Base-by-base conservation (phyloP, 2,113 vertebrate genomes). In the Oryzias celebensis region DNA sequence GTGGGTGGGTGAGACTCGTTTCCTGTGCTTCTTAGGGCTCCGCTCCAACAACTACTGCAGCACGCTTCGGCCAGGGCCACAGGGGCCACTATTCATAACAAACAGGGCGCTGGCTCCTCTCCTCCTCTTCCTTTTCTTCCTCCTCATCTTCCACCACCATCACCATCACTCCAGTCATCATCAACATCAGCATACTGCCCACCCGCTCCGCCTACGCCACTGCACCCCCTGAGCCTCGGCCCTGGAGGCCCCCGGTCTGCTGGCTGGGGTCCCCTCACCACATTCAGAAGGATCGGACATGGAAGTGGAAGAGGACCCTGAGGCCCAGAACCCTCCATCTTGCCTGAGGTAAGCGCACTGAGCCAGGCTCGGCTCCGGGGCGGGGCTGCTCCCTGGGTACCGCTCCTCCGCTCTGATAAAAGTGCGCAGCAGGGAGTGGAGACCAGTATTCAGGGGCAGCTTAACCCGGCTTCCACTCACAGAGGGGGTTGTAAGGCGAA, bases 1-100 rank as follows among this genome's bases (percentile, higher is more conserved):
- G 90, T 94, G 89, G 86, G 85, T 90, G 92, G 93, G 92, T 94
- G 94, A 95, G 94, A 95, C 87, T 93, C 87, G 82, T 95, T 93
- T 96, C 94, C 94, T 95, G 92, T 95, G 92, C 93, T 94, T 93
- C 93, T 93, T 94, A 95, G 94, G 94, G 91, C 90, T 92, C 87
- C 92, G 91, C 93, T 91, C 84, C 93, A 82, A 89, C 89, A 87
- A 88, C 93, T 90, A 81, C 90, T 83, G 81, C 90, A 81, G 86
- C 84, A 88, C 78, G 50, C 84, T 79, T 81, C 90, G 22, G 85
- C 90, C 88, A 81, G 90, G 92, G 92, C 89, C 86, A 83, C 81
- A 56, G 90, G 92, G 92, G 92, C 90, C 80, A 87, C 87, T 81
- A 80, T 88, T 88, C 90, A 92, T 89, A 88, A 89, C 92, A 92